Base-by-base conservation (phyloP, 2,888 invertebrate species). In the Dioctria linearis region DNA sequence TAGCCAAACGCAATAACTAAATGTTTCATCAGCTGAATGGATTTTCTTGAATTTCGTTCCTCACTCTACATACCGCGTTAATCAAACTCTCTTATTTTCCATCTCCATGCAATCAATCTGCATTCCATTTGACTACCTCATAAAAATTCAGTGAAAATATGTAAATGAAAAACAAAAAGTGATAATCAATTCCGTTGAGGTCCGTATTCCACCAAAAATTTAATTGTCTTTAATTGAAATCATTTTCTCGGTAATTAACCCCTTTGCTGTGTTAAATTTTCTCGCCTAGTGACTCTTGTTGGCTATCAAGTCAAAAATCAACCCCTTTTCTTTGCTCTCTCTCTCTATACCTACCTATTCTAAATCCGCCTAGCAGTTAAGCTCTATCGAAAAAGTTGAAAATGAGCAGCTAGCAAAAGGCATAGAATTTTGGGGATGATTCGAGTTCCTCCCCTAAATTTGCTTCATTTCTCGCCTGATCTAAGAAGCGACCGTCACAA, bases 171-270 rank as follows among this genome's bases (percentile, higher is more conserved):
- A 8, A 59, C 59, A 63, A 63, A 63, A 63, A 25, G 37, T 63
- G 63, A 63, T 37, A 63, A 63, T 63, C 25, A 63, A 63, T 39
- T 63, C 11, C 5, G 11, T 8, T 8, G 13, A 40, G 43, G 59
- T 57, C 42, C 59, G 43, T 59, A 63, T 46, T 80, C 82, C 83
- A 82, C 83, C 83, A 83, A 85, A 25, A 25, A 84, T 85, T 83
- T 82, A 83, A 84, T 84, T 84, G 83, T 80, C 82, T 82, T 84
- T 84, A 85, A 84, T 84, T 84, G 84, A 85, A 85, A 84, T 85
- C 83, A 84, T 83, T 84, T 84, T 84, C 84, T 83, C 83, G 83
- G 83, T 84, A 85, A 85, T 85, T 85, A 85, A 85, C 85, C 84
- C 83, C 83, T 82, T 83, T 83, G 83, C 82, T 82, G 82, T 79